These are phyloP conservation scores for Folsomia manolachei DNA, from an alignment of 2,888 invertebrate species.

Conservation along the genomic window DNA sequence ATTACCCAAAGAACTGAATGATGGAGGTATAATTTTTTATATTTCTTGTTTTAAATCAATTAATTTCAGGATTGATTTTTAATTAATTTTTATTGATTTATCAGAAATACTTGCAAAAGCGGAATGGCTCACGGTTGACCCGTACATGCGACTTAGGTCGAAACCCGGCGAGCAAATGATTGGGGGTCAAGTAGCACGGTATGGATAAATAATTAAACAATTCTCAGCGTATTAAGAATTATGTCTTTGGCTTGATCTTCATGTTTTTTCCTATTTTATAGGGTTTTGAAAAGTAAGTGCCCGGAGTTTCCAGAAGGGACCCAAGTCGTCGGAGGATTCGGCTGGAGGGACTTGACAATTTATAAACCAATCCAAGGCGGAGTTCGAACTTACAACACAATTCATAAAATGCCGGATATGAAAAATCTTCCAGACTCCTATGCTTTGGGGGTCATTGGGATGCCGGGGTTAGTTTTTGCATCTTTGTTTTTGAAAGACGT, in stretches of 20 bases:
- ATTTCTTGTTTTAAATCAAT: too few species aligned
- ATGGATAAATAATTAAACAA: too few species aligned
- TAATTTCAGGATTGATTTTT: not conserved
- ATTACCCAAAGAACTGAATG: constrained; percentile 60
- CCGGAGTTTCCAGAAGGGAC: constrained; percentile 64
- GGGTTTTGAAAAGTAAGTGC: constrained; percentile 68
- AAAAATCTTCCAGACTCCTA: constrained; percentile 26
- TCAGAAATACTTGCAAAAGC: constrained; percentile 63
- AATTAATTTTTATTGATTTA: not conserved
- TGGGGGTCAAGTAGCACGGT: constrained; percentile 71
- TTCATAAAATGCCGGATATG: constrained; percentile 27
- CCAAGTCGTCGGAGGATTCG: constrained; percentile 63
- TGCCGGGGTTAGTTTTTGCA: constrained; percentile 8
- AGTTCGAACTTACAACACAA: constrained; percentile 15
- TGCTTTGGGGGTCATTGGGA: constrained; percentile 14
- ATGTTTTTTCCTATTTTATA: constrained; percentile 51
- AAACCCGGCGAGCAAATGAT: constrained; percentile 65
- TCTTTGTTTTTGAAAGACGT: not conserved
- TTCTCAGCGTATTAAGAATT: too few species aligned
- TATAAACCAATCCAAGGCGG: constrained; percentile 22
- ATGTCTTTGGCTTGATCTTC: too few species aligned
- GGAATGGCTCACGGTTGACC: constrained; percentile 70
- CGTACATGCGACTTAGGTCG: constrained; percentile 60
- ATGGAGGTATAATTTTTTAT: constrained; percentile 62
- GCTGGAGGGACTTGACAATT: constrained; percentile 60